Evolutionary conservation across 2,113 vertebrate genomes (phyloP).

Genomic region (Alligator sinensis): DNA sequence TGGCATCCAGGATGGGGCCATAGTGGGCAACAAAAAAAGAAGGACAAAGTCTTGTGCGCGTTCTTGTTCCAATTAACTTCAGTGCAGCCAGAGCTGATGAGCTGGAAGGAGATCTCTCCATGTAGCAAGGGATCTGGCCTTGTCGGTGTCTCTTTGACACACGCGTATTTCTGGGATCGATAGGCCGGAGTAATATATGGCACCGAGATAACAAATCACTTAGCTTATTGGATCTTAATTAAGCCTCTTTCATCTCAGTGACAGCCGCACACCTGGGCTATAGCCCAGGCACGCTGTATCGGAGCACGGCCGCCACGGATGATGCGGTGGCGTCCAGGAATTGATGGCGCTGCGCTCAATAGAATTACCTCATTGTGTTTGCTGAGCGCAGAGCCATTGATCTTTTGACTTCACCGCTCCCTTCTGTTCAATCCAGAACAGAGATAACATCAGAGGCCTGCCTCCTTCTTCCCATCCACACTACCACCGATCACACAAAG

Average conservation of each 20-base stretch:
- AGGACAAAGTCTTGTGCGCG: background rate
- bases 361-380: conserved; percentile 67
- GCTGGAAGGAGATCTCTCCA: background rate
- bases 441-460: accelerated
- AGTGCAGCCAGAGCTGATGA: background rate
- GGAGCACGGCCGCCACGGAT: background rate
- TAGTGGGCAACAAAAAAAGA: background rate
- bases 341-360: conserved; percentile 48
- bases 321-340: conserved; percentile 26
- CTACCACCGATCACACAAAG: background rate
- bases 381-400: background rate
- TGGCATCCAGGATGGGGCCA: background rate
- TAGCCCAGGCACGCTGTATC: background rate
- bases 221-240: conserved; percentile 84
- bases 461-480: background rate
- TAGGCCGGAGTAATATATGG: conserved; percentile 75
- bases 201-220: conserved; percentile 81
- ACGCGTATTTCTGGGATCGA: conserved; percentile 48
- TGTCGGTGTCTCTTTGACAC: background rate
- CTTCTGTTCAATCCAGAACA: background rate
- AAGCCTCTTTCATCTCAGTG: conserved; percentile 80
- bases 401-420: background rate
- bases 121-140: background rate
- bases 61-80: background rate
- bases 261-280: conserved; percentile 80